A percentile compares a stretch with the other conserved stretches of the same genome.
Conservation (phyloP, 2,888 invertebrate genomes). For the Aproaerema taeniolella region DNA sequence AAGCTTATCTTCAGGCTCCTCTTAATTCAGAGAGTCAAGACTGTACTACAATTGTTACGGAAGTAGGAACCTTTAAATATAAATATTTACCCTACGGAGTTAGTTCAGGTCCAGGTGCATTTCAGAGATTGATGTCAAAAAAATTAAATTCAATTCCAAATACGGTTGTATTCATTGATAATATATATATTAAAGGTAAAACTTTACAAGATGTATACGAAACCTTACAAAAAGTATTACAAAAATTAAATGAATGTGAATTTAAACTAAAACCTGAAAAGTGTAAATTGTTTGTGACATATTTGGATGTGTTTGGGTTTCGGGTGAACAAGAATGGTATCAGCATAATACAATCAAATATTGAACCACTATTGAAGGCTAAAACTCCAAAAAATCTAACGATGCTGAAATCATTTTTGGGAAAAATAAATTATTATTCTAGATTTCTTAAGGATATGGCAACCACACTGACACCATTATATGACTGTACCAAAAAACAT, state of each 20-base stretch:
- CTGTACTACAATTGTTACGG: constrained; percentile 16
- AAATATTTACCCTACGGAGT: constrained; percentile 16
- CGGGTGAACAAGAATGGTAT: constrained; percentile 2
- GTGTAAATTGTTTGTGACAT: too few relatives aligned
- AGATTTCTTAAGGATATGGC: constrained; percentile 17
- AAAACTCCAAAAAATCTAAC: constrained; percentile 7
- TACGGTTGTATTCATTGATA: constrained; percentile 13
- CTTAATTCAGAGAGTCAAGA: constrained; percentile 12
- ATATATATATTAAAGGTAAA: constrained; percentile 7
- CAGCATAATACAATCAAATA: background rate
- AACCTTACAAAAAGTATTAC: constrained; percentile 1
- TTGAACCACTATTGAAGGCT: constrained; percentile 3
- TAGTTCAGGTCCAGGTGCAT: constrained; percentile 15
- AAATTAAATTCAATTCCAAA: constrained; percentile 10
- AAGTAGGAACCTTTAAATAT: constrained; percentile 15
- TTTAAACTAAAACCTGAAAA: constrained; percentile 12
- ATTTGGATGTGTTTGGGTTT: too few relatives aligned
- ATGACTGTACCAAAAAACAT: constrained; percentile 1
- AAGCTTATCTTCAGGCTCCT: constrained; percentile 19
- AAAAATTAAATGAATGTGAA: too few relatives aligned
- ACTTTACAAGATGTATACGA: too few relatives aligned
- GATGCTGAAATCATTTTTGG: constrained; percentile 13
- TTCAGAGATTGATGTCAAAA: constrained; percentile 17
- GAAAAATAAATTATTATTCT: constrained; percentile 13
- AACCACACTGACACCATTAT: background rate